These are phyloP conservation scores for Furnarius figulus DNA, from an alignment of 2,113 vertebrate species.

Conservation along the genomic window DNA sequence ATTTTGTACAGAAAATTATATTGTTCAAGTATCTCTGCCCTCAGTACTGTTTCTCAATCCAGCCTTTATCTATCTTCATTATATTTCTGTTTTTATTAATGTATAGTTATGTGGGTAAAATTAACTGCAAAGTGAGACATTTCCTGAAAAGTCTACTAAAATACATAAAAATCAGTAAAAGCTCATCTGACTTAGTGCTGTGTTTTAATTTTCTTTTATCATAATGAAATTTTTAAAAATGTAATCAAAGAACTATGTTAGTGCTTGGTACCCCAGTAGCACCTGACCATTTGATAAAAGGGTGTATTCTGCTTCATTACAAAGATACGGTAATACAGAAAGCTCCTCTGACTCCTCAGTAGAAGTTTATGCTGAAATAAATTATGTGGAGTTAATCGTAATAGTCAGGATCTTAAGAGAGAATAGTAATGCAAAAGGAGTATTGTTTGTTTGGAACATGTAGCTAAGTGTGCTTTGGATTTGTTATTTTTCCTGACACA, in stretches of 20 bases:
- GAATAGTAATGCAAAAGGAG: background rate
- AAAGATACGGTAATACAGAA: background rate
- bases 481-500: constrained; percentile 42
- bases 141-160: background rate
- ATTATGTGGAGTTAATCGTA: background rate
- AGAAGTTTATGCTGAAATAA: background rate
- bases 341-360: background rate
- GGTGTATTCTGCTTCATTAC: background rate
- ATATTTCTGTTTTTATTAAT: background rate
- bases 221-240: background rate
- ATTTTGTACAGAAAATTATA: background rate
- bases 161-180: background rate
- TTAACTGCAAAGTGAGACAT: background rate
- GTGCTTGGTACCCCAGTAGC: background rate
- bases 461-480: background rate
- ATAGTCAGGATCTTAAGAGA: background rate
- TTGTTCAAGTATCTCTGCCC: background rate
- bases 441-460: background rate
- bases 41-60: background rate
- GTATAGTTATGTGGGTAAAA: background rate
- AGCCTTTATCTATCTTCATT: background rate
- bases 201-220: background rate
- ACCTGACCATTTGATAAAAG: background rate
- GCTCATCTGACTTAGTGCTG: background rate
- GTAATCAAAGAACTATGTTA: background rate